These are phyloP conservation scores for Pristiophorus japonicus DNA, from an alignment of 2,113 vertebrate genomes.

Conservation along the genomic window DNA sequence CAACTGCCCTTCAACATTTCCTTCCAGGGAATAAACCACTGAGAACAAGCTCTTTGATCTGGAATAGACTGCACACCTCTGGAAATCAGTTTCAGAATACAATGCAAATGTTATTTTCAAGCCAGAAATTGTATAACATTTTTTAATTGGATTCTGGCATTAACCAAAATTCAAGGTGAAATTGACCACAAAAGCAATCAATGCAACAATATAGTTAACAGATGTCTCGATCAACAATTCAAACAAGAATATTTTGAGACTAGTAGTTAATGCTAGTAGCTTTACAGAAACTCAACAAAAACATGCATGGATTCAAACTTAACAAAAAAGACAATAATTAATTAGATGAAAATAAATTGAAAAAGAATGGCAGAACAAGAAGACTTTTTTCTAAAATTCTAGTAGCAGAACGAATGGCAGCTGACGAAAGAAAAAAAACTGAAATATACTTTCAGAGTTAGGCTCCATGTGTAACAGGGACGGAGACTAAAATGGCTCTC, in stretches of 20 bases:
- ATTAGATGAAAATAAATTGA: background rate
- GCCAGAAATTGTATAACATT: too few relatives aligned
- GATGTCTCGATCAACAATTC: background rate
- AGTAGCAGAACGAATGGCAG: background rate
- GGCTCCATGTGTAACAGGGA: background rate
- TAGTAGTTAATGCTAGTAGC: background rate
- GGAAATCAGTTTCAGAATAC: background rate
- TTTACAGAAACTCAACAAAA: background rate
- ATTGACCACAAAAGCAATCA: background rate
- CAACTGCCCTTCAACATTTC: background rate
- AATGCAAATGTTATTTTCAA: background rate
- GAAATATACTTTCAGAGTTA: background rate
- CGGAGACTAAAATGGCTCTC: background rate
- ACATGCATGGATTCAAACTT: background rate
- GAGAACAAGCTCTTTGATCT: background rate
- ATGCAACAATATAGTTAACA: background rate
- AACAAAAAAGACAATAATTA: background rate
- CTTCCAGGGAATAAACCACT: background rate
- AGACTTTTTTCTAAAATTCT: background rate
- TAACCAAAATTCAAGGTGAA: background rate
- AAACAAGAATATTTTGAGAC: background rate
- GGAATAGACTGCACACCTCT: background rate
- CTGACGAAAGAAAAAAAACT: background rate
- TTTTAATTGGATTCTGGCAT: background rate
- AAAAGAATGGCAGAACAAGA: background rate